These are phyloP conservation scores for Poeciliopsis paucimaculata DNA, from an alignment of 2,797 vertebrate genomes.

Conservation along the genomic window DNA sequence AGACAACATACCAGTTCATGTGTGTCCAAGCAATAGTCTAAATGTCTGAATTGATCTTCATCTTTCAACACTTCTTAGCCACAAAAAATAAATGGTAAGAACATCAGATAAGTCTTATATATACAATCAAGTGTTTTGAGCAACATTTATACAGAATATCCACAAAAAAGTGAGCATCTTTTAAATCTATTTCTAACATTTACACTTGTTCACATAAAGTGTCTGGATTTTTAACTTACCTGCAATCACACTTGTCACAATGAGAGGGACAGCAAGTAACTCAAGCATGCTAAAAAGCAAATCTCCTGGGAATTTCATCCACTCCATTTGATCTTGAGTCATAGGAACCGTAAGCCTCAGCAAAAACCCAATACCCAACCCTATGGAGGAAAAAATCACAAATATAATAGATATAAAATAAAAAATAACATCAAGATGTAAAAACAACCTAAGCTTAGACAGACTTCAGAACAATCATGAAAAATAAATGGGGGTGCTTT, in stretches of 20 bases:
- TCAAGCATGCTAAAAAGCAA: constrained; percentile 13
- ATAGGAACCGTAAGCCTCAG: not conserved
- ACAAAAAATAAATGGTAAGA: not conserved
- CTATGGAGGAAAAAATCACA: not conserved
- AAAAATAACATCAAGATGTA: not conserved
- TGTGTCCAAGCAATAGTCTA: not conserved
- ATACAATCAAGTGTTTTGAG: not conserved
- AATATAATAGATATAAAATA: not conserved
- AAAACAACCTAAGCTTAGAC: too few species aligned
- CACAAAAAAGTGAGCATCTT: not conserved
- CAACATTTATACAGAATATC: not conserved
- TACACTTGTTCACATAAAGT: not conserved
- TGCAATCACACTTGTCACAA: constrained; percentile 14
- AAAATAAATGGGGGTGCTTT: too few species aligned
- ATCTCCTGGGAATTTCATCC: not conserved
- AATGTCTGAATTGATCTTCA: not conserved
- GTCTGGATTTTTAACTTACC: not conserved
- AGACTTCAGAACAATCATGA: too few species aligned
- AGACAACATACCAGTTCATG: not conserved
- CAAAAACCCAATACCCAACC: not conserved
- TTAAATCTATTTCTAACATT: not conserved
- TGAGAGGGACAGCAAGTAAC: constrained; percentile 4
- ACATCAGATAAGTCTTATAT: not conserved
- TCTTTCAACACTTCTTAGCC: not conserved
- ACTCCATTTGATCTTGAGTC: fast-evolving